Conservation (phyloP, 2,797 vertebrate genomes). For the Sebastes matsubarae region DNA sequence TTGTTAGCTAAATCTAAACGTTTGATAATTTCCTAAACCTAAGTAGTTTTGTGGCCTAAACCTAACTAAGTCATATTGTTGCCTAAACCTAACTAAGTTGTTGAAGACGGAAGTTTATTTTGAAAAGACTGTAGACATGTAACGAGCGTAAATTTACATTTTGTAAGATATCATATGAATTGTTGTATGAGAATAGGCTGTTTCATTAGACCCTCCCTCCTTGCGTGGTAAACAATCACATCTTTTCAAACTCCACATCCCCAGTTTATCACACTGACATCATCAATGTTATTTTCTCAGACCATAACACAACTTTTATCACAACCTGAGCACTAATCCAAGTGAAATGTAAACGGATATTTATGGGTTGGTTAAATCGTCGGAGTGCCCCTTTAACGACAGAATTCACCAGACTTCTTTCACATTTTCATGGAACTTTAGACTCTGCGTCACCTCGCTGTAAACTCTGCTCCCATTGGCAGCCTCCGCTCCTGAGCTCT, state of each 20-base stretch:
- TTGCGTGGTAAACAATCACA: not conserved
- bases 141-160: no score
- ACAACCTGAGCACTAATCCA: not conserved
- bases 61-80: accelerated
- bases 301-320: not conserved
- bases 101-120: no score
- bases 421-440: not conserved
- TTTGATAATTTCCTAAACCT: no score
- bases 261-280: not conserved
- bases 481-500: constrained; percentile 3
- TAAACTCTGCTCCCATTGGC: constrained; percentile 34
- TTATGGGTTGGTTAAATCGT: not conserved
- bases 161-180: no score
- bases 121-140: no score
- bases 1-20: no score
- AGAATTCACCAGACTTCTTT: not conserved
- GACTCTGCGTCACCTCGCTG: constrained; percentile 5
- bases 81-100: no score
- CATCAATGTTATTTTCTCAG: not conserved
- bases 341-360: not conserved
- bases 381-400: no score
- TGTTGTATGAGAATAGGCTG: no score
- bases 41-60: no score
- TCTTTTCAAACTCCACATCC: not conserved
- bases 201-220: no score